Base-by-base conservation (phyloP, 2,888 invertebrate genomes). In the Ganaspis brasiliensis region DNA sequence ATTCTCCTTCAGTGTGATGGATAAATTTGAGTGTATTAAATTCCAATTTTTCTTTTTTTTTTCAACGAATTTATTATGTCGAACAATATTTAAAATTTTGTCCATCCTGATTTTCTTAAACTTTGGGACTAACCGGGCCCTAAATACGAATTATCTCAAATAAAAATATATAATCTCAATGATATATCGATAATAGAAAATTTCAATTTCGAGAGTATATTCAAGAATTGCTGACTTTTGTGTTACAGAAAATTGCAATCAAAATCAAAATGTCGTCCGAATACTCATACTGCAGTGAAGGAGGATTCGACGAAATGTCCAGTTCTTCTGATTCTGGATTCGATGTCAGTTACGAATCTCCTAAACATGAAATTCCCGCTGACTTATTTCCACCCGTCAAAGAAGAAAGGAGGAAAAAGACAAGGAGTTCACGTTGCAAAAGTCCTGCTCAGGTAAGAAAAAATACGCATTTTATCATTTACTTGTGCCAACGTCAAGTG, bases 311-410 rank as follows among this genome's bases (percentile, higher is more conserved):
- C 82, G 91, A 91, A 78, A 85, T 91, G n/a, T 91, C 91, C 16
- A 91, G 90, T 89, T 96, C 96, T 81, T 95, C 95, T 75, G 96
- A 96, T 88, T 96, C 96, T 0, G 96, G 96, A 67, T 95, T 96
- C 87, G 96, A 96, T 85, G 94, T 95, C 83, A 95, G 94, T 82
- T 95, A 94, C 89, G 94, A 95, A 89, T 94, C 90, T 0, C 91
- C 89, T 45, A 89, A 91, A 76, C 88, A 89, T 81, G 89, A 90
- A 71, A 83, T 84, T 89, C 78, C 87, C 87, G 45, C 92, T 89
- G 72, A 91, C 91, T 24, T 91, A 88, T 79, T 93, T 91, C 77
- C 92, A 88, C 24, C 88, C 82, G 67, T 77, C n/a, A 92, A 88
- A 77, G 91, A 88, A 52, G 92, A 86, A 93, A 96, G 92, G 94